Percentiles rank a stretch among this genome's conserved stretches.
Conservation (phyloP, 2,888 invertebrate genomes). For the Melanostoma scalare region DNA sequence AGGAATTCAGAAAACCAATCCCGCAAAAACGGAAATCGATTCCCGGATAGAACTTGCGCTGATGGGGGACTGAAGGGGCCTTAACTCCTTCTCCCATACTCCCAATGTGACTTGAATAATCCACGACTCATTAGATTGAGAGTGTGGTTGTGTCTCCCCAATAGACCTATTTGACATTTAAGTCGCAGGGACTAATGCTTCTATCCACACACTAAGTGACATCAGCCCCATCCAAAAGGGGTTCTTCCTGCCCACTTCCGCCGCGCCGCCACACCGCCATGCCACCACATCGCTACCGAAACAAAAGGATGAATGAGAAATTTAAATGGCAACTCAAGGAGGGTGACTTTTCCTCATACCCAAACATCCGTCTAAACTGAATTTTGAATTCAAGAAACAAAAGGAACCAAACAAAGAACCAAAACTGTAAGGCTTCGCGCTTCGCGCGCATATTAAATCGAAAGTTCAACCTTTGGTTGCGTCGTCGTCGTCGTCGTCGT, state of each 20-base stretch:
- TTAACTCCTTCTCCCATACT: not conserved
- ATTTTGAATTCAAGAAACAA: conserved; percentile 65
- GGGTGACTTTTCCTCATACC: conserved; percentile 9
- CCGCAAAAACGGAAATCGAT: conserved; percentile 68
- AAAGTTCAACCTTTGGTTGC: conserved; percentile 51
- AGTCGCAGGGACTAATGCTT: conserved; percentile 56
- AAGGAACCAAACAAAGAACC: conserved; percentile 43
- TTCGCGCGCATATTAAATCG: conserved; percentile 65
- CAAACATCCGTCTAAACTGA: conserved; percentile 53
- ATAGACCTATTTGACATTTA: conserved; percentile 55
- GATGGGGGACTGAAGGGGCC: not conserved
- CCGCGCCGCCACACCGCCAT: too few relatives aligned
- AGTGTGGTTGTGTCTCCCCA: not conserved
- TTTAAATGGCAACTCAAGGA: conserved; percentile 40
- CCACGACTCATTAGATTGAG: conserved; percentile 65
- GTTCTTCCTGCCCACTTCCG: conserved; percentile 4
- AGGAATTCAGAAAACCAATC: conserved; percentile 34
- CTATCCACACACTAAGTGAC: conserved; percentile 9
- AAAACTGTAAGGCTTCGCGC: conserved; percentile 62
- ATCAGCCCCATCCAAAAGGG: conserved; percentile 10
- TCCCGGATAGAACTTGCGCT: conserved; percentile 33
- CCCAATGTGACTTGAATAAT: conserved; percentile 68
- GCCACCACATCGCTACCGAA: not conserved
- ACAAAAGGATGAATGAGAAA: conserved; percentile 56
- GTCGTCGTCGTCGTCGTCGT: conserved; percentile 10